phyloP scores from a whole-genome alignment of 2,888 invertebrate genomes.

The Tinea semifulvella region DNA sequence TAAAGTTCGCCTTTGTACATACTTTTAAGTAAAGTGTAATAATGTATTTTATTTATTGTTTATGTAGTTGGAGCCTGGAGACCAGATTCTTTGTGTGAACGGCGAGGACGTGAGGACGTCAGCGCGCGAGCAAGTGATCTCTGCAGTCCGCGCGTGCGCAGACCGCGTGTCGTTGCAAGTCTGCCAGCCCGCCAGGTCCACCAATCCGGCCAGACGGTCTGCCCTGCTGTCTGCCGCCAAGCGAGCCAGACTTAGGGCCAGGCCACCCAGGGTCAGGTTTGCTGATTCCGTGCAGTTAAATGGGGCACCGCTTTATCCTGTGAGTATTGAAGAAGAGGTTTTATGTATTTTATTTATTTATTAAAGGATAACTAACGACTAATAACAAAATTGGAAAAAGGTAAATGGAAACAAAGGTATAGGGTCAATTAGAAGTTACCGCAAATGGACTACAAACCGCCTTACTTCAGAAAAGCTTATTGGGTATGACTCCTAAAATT shows the following conservation, averaged over 20 bases:
- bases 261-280: constrained; percentile 87
- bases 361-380: no score
- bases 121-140: constrained; percentile 88
- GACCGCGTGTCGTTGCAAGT: constrained; percentile 80
- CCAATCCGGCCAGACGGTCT: constrained; percentile 73
- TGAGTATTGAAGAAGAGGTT: no score
- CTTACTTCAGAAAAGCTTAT: no score
- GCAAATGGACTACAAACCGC: no score
- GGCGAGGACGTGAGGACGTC: constrained; percentile 89
- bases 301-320: constrained; percentile 83
- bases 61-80: constrained; percentile 84
- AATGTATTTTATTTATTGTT: no score
- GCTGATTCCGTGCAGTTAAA: constrained; percentile 90
- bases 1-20: no score
- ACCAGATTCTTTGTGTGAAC: constrained; percentile 90
- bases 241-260: constrained; percentile 79
- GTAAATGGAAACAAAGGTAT: no score
- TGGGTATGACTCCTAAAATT: no score
- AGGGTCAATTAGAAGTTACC: no score
- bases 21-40: no score
- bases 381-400: no score
- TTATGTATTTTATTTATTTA: no score
- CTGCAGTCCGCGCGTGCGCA: constrained; percentile 83
- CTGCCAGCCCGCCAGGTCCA: constrained; percentile 78
- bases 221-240: constrained; percentile 89